Evolutionary conservation across 2,888 invertebrate genomes (phyloP).

Genomic region (Meghimatium bilineatum): DNA sequence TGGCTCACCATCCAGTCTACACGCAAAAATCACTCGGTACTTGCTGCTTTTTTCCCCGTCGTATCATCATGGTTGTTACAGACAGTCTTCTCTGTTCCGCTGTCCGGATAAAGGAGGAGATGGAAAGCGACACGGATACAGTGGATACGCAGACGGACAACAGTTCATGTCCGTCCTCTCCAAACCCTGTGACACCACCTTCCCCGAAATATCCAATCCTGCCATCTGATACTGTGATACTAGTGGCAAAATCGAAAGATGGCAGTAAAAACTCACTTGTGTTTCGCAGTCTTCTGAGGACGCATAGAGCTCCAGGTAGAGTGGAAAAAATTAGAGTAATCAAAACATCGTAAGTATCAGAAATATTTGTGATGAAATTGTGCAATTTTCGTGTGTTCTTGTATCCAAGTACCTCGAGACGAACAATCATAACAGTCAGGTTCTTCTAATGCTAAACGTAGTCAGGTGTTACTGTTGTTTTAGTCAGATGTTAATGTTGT

Average conservation of each 20-base stretch:
- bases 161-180: slow-evolving; percentile 34
- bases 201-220: slow-evolving; percentile 7
- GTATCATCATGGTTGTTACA: slow-evolving; percentile 40
- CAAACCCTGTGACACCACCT: slow-evolving; percentile 8
- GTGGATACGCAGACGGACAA: slow-evolving; percentile 29
- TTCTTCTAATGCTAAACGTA: background rate
- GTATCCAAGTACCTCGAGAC: no score
- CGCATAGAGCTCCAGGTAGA: slow-evolving; percentile 49
- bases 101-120: slow-evolving; percentile 41
- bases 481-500: no score
- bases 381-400: no score
- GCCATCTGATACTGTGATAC: slow-evolving; percentile 44
- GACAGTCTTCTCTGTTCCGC: slow-evolving; percentile 15
- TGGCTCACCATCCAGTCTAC: background rate
- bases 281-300: slow-evolving; percentile 45
- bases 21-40: background rate
- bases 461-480: background rate
- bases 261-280: slow-evolving; percentile 45
- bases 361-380: no score
- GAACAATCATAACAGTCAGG: no score
- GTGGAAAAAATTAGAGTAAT: slow-evolving; percentile 60
- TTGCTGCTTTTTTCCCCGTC: background rate
- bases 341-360: slow-evolving; percentile 54
- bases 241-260: slow-evolving; percentile 42
- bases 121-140: slow-evolving; percentile 50